Conservation (phyloP, 2,888 invertebrate genomes). For the Elysia crispata region DNA sequence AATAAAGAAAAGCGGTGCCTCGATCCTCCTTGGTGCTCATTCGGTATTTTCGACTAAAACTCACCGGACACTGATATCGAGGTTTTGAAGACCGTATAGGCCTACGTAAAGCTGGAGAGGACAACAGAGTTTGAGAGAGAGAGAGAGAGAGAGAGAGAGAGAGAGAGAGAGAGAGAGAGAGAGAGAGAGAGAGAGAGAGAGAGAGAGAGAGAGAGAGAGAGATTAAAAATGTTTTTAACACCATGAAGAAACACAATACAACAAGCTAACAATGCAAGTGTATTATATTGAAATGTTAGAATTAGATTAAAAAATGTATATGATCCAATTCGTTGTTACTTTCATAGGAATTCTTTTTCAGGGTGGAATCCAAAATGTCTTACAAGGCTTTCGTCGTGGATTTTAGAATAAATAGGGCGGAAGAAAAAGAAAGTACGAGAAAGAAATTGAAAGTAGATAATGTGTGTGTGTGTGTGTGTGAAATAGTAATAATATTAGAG, state of each 20-base stretch:
- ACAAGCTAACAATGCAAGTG: neutral
- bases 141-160: slow-evolving; percentile 47
- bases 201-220: slow-evolving; percentile 42
- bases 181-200: slow-evolving; percentile 45
- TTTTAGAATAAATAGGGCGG: neutral
- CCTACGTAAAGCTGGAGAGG: too few species aligned
- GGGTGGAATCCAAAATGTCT: neutral
- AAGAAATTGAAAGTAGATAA: neutral
- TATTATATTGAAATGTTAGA: too few species aligned
- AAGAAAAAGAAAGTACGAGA: neutral
- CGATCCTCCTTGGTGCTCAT: too few species aligned
- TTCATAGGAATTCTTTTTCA: neutral
- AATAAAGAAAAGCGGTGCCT: too few species aligned
- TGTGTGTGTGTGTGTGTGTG: neutral
- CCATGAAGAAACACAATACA: neutral
- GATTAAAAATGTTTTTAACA: too few species aligned
- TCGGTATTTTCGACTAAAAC: too few species aligned
- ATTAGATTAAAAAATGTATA: too few species aligned
- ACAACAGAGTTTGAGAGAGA: too few species aligned
- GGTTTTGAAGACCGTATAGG: too few species aligned
- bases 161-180: slow-evolving; percentile 44
- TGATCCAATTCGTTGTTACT: neutral
- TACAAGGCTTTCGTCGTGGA: neutral
- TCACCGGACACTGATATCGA: too few species aligned
- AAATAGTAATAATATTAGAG: neutral